phyloP scores from a whole-genome alignment of 2,888 invertebrate species.

The Sceliomorpha sp. region DNA sequence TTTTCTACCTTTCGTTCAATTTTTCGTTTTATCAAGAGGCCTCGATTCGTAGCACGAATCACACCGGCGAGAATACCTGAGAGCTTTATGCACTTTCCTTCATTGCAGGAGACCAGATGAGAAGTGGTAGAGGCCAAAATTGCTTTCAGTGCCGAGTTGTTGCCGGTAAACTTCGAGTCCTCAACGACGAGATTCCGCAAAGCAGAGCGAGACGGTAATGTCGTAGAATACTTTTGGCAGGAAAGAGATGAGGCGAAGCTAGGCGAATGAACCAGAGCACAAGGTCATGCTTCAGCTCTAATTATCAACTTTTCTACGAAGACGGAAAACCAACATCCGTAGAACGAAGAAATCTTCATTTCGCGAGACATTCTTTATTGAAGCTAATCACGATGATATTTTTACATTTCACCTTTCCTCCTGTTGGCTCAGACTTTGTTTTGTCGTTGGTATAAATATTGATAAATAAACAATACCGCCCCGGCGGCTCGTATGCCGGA shows the following conservation, averaged over 20 bases:
- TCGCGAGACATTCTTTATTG: slow-evolving; percentile 20
- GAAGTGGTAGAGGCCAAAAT: slow-evolving; percentile 75
- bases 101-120: slow-evolving; percentile 64
- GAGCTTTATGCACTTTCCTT: slow-evolving; percentile 77
- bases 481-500: slow-evolving; percentile 7
- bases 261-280: slow-evolving; percentile 68
- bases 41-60: slow-evolving; percentile 52
- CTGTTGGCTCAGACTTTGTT: slow-evolving; percentile 9
- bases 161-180: slow-evolving; percentile 77
- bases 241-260: slow-evolving; percentile 39
- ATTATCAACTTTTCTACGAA: slow-evolving; percentile 75
- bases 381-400: slow-evolving; percentile 12
- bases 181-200: slow-evolving; percentile 63
- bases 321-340: slow-evolving; percentile 46
- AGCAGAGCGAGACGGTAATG: slow-evolving; percentile 48
- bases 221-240: slow-evolving; percentile 18
- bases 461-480: slow-evolving; percentile 29
- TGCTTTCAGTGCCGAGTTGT: slow-evolving; percentile 78
- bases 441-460: slow-evolving; percentile 20
- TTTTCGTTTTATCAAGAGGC: slow-evolving; percentile 44
- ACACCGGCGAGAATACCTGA: slow-evolving; percentile 65
- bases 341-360: slow-evolving; percentile 38
- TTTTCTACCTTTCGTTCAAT: slow-evolving; percentile 25
- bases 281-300: slow-evolving; percentile 79
- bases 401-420: slow-evolving; percentile 1